A percentile compares a stretch with the other conserved stretches of the same genome.
Evolutionary conservation across 2,797 vertebrate species (phyloP).

Genomic region (Falco peregrinus): DNA sequence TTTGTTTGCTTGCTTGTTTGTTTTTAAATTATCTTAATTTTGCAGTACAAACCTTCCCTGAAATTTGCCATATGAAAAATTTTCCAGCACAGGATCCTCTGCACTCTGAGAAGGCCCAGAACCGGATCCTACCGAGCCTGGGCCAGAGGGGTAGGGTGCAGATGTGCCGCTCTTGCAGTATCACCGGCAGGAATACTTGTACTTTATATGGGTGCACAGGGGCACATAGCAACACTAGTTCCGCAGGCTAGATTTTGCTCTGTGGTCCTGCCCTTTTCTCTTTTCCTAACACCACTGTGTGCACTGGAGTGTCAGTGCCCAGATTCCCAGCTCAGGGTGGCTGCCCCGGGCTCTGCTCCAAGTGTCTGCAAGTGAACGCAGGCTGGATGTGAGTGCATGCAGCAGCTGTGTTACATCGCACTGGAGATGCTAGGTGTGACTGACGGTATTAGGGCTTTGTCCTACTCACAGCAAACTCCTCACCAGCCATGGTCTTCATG

Average conservation of each 20-base stretch:
- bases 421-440: neutral
- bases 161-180: neutral
- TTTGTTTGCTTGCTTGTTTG: neutral
- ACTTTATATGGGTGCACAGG: neutral
- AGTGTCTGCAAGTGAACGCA: accelerated
- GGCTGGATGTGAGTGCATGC: accelerated
- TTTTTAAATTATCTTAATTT: neutral
- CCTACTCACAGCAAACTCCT: neutral
- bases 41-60: neutral
- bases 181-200: neutral
- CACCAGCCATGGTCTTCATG: neutral
- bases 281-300: neutral
- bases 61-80: neutral
- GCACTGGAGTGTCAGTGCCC: too few species aligned
- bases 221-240: accelerated
- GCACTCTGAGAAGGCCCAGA: neutral
- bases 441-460: neutral
- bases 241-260: neutral
- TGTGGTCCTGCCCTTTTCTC: neutral
- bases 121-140: neutral
- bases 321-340: accelerated
- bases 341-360: neutral
- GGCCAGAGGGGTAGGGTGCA: neutral
- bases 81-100: neutral
- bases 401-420: accelerated